phyloP scores from a whole-genome alignment of 2,797 vertebrate genomes.

The Odontamblyopus lacepedii region DNA sequence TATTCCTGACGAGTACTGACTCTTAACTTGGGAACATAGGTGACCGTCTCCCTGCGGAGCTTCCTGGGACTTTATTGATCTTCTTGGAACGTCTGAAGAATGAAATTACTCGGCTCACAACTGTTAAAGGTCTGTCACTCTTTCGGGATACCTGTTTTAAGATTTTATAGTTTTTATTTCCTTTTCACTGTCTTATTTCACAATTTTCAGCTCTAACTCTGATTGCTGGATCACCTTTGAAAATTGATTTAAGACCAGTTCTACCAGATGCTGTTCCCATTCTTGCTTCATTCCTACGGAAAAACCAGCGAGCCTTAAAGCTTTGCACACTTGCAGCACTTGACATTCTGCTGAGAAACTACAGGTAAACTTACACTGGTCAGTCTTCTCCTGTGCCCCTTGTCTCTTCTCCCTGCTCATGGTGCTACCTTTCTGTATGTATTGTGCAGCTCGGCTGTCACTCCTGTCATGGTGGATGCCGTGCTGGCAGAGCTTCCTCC shows the following conservation, averaged over 20 bases:
- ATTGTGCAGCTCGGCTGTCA: slow-evolving; percentile 75
- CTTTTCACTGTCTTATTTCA: not conserved
- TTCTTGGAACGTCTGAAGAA: slow-evolving; percentile 98
- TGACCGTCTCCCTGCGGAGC: slow-evolving; percentile 90
- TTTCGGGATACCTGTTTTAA: not conserved
- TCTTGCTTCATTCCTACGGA: slow-evolving; percentile 96
- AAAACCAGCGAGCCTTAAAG: slow-evolving; percentile 97
- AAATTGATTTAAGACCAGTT: slow-evolving; percentile 92
- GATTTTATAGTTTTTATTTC: not conserved
- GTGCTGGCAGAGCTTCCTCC: slow-evolving; percentile 96
- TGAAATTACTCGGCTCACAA: slow-evolving; percentile 96
- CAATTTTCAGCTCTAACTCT: slow-evolving; percentile 83
- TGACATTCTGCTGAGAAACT: slow-evolving; percentile 90
- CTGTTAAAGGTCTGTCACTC: slow-evolving; percentile 83
- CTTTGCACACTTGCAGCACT: slow-evolving; percentile 93
- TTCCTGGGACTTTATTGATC: slow-evolving; percentile 94
- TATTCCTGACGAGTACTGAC: not conserved
- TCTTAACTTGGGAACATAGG: slow-evolving; percentile 61
- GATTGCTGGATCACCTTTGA: slow-evolving; percentile 93
- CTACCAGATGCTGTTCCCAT: slow-evolving; percentile 96
- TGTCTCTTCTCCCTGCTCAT: not conserved
- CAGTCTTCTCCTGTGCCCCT: not conserved
- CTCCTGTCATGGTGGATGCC: slow-evolving; percentile 96
- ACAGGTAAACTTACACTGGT: slow-evolving; percentile 61
- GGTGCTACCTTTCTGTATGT: not conserved